Percentiles rank a stretch among this genome's conserved stretches.
phyloP scores from a whole-genome alignment of 2,113 vertebrate genomes.

The Genyomyrus donnyi region DNA sequence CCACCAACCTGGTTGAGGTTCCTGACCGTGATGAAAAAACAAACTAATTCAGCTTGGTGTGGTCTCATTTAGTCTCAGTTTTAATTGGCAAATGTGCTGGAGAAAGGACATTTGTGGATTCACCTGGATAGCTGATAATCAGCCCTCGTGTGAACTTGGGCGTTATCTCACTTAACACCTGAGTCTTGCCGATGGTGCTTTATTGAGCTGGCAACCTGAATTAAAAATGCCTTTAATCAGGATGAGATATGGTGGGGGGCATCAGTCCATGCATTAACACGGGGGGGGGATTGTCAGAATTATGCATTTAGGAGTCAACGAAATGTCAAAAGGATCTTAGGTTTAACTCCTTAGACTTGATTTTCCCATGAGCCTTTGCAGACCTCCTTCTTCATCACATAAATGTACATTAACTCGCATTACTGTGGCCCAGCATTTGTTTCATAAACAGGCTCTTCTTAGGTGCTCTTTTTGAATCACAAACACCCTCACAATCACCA shows the following conservation, averaged over 20 bases:
- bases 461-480: not conserved
- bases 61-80: not conserved
- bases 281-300: not conserved
- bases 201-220: not conserved
- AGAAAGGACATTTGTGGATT: not conserved
- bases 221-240: conserved; percentile 7
- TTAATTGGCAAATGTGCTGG: not conserved
- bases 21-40: not conserved
- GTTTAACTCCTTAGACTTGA: not conserved
- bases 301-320: not conserved
- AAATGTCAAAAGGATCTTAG: not conserved
- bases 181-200: not conserved
- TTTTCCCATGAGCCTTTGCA: not conserved
- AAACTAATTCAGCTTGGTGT: not conserved
- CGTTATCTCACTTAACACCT: not conserved
- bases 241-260: not conserved
- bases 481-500: not conserved
- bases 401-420: not conserved
- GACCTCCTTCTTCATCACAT: not conserved
- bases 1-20: not conserved
- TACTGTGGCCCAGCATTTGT: not conserved
- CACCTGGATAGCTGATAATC: not conserved
- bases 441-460: not conserved
- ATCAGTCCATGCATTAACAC: not conserved
- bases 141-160: not conserved